These are phyloP conservation scores for Carassius gibelio DNA, from an alignment of 2,113 vertebrate genomes.

Conservation along the genomic window DNA sequence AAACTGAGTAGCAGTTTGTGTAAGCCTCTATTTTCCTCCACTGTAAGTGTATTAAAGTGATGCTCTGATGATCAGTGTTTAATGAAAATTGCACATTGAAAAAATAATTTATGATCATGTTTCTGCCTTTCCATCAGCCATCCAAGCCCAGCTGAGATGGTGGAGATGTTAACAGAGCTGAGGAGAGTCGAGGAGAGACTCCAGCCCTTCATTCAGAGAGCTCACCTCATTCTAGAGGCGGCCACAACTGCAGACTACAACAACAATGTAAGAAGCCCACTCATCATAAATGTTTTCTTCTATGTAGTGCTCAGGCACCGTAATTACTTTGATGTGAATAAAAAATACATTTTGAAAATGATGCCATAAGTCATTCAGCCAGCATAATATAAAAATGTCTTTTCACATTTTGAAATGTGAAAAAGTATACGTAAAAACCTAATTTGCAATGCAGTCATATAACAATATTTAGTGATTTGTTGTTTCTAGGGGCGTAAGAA, in stretches of 20 bases:
- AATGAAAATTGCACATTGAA: neutral
- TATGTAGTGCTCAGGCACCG: neutral
- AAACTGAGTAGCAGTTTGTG: neutral
- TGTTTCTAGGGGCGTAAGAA: too few species aligned
- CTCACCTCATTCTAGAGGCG: slow-evolving; percentile 82
- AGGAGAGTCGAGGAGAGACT: slow-evolving; percentile 84
- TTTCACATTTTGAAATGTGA: neutral
- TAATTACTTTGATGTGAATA: neutral
- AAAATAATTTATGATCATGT: neutral
- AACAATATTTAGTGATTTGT: neutral
- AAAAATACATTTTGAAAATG: neutral
- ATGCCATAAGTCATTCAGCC: neutral
- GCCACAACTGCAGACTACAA: slow-evolving; percentile 85
- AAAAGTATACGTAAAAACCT: neutral
- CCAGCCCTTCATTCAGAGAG: slow-evolving; percentile 87
- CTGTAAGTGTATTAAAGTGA: neutral
- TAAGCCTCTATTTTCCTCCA: neutral
- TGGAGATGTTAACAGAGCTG: slow-evolving; percentile 85
- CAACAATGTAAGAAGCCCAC: slow-evolving; percentile 78
- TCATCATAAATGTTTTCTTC: neutral
- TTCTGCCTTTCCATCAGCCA: slow-evolving; percentile 71
- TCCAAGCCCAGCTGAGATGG: slow-evolving; percentile 84
- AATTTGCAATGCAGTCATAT: neutral
- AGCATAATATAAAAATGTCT: neutral
- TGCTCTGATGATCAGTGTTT: neutral